Base-by-base conservation (phyloP, 2,888 invertebrate species). In the Beris chalybata region DNA sequence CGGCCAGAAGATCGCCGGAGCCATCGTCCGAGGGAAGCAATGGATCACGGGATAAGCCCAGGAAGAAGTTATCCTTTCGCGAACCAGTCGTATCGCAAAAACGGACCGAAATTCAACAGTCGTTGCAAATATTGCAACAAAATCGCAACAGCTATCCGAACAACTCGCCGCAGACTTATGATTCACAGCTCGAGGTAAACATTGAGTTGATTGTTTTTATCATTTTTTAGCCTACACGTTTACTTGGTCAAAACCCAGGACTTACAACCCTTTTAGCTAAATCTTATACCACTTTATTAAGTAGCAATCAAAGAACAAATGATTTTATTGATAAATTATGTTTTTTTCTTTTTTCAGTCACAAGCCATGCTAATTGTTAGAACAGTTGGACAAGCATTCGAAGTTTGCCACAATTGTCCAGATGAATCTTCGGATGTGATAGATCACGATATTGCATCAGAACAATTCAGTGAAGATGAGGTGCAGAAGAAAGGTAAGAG, bases 351-450 rank as follows among this genome's bases (percentile, higher is more conserved):
- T 73, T 82, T 83, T 12, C 88, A 97, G 97, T 95, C 92, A 82
- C 97, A 98, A 85, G 98, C 98, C 43, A 97, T 98, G 95, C 88
- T 93, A 74, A 94, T 99, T 74, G 99, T 99, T 69, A 89, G 97
- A 76, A 98, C 98, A 6, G 95, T 99, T 73, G 98, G 98, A 55
- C 98, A 99, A 83, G 98, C 98, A 45, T 99, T 99, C 83, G 98
- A 99, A 83, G 97, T 98, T 80, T 98, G 97, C 86, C 97, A 98
- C 87, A 77, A 79, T 73, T 79, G 80, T 73, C 81, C 80, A 70
- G 81, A 81, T 73, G 75, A 77, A 70, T 77, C 80, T 69, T 78
- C 80, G 67, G 80, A 81, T 70, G 74, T 79, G 66, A 73, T 80
- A 67, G 81, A 81, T 72, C 75, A 76, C 67, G 81, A 81, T 73